Evolutionary conservation across 2,113 vertebrate species (phyloP), one percentile per base, ranked within the genome.

Genomic region (Gymnarchus niloticus): DNA sequence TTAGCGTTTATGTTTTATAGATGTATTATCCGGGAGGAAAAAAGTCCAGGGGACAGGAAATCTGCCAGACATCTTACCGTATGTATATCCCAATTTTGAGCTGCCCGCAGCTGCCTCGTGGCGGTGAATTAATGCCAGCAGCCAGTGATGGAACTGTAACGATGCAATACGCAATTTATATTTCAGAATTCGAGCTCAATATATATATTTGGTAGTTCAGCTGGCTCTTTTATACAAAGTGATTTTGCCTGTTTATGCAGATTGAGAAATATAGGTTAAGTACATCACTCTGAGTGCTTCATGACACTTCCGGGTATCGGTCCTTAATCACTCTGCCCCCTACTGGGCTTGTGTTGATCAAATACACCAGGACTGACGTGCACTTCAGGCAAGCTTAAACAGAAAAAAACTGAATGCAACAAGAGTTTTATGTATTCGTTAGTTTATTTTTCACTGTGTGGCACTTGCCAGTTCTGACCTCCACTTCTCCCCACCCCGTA

Each of bases 1-100:
- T 51, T 57, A 83, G 51, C 49, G 17, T 73, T 73, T 73, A 73
- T 82, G 80, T 54, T 25, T 82, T 54, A 82, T 54, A 82, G 17
- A 82, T 82, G 51, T 82, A 37, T 54, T 78, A 54, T 33, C 80
- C 19, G 12, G 25, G 23, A 49, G n/a, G n/a, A 80, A 51, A 81
- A 23, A 44, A 46, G n/a, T 81, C 49, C 77, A 81, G 23, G n/a
- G 23, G 77, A 49, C 77, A 81, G 44, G 25, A 33, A 54, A 52
- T 10, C 25, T 52, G 54, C 25, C n/a, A 25, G 19, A 82, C 25
- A 54, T 48, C 49, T 52, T 82, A 82, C 80, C 49, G 21, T 82
- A 33, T n/a, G n/a, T 25, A 48, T 37, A 33, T 56, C 17, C 49
- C n/a, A 28, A 54, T 54, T 82, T 1, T 51, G 49, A 82, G 48